phyloP scores from a whole-genome alignment of 2,888 invertebrate species.

The Hipparchia sbordonii region DNA sequence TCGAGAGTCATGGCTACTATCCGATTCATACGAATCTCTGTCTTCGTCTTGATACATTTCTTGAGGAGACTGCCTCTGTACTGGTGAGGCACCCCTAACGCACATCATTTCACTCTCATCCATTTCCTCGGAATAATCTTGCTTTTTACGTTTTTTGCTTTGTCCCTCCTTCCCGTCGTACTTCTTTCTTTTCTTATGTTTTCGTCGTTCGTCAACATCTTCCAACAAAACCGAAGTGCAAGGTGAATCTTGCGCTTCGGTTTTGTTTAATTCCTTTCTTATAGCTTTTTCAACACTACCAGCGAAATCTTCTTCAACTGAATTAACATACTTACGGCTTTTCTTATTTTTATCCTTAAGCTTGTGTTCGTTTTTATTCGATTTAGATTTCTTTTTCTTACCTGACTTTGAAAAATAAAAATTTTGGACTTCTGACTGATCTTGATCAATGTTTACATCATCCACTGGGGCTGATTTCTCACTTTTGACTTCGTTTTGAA shows the following conservation, averaged over 20 bases:
- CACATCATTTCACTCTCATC: constrained; percentile 92
- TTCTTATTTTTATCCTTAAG: constrained; percentile 79
- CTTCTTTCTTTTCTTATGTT: constrained; percentile 83
- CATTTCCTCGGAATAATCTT: constrained; percentile 81
- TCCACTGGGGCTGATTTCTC: constrained; percentile 44
- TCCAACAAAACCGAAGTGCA: constrained; percentile 50
- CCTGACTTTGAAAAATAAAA: constrained; percentile 72
- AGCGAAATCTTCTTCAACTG: constrained; percentile 88
- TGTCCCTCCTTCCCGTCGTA: constrained; percentile 82
- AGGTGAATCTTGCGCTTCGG: constrained; percentile 59
- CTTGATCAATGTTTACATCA: constrained; percentile 42
- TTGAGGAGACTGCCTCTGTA: constrained; percentile 58
- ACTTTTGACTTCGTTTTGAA: constrained; percentile 54
- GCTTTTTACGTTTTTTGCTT: constrained; percentile 82
- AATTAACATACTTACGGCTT: constrained; percentile 69
- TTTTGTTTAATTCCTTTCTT: constrained; percentile 88
- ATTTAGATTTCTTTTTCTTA: constrained; percentile 79
- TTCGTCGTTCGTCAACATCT: constrained; percentile 77
- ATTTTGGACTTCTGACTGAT: constrained; percentile 57
- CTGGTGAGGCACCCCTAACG: constrained; percentile 89
- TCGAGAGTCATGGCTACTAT: constrained; percentile 82
- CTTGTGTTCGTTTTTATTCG: constrained; percentile 75
- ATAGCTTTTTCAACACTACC: constrained; percentile 91
- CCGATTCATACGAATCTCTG: constrained; percentile 78
- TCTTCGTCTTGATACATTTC: constrained; percentile 78